phyloP scores from a whole-genome alignment of 2,888 invertebrate species.

The Nasonia oneida region DNA sequence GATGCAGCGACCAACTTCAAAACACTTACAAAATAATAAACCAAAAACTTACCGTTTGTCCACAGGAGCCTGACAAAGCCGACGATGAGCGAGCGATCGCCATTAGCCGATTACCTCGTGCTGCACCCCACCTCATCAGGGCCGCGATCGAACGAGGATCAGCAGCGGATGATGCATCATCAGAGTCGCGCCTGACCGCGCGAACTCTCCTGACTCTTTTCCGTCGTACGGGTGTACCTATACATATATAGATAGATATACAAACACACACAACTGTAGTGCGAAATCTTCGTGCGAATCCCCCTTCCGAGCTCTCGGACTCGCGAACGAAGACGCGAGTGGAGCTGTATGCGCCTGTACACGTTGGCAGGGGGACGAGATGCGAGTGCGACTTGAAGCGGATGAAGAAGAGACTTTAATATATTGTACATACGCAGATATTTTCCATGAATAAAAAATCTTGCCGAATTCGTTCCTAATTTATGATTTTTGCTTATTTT shows the following conservation, averaged over 20 bases:
- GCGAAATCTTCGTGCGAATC: neutral
- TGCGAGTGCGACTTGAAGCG: neutral
- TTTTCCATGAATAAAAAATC: slow-evolving; percentile 74
- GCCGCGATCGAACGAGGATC: neutral
- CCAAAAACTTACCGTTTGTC: neutral
- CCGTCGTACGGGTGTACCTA: slow-evolving; percentile 4
- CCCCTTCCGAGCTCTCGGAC: neutral
- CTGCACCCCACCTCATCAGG: neutral
- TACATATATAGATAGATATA: neutral
- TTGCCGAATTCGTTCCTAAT: slow-evolving; percentile 72
- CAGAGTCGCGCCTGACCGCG: neutral
- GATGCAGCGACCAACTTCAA: too few species aligned
- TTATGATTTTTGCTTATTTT: neutral
- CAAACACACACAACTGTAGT: neutral
- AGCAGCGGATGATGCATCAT: neutral
- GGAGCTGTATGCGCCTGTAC: neutral
- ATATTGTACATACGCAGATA: slow-evolving; percentile 76
- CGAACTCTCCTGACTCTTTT: neutral
- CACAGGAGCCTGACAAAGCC: slow-evolving; percentile 11
- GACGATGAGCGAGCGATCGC: neutral
- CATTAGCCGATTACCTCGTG: slow-evolving; percentile 7
- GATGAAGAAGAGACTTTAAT: slow-evolving; percentile 56
- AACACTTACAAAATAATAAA: neutral
- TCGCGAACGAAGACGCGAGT: neutral
- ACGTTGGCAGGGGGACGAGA: neutral